phyloP scores from a whole-genome alignment of 2,797 vertebrate species.

The Mycteria americana region DNA sequence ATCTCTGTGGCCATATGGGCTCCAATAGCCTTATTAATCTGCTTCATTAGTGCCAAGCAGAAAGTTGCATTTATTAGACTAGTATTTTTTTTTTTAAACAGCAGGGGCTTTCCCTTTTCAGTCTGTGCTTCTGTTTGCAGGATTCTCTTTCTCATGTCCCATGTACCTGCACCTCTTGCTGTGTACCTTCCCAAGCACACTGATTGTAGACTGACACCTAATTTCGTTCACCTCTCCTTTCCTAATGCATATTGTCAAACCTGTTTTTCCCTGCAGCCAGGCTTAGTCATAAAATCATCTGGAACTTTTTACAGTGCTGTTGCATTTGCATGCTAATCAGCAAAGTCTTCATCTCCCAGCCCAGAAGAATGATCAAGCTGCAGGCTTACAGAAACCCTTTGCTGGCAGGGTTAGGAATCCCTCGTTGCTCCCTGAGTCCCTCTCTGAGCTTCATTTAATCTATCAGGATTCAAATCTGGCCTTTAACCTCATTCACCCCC shows the following conservation, averaged over 20 bases:
- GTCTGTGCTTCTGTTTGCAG: background rate
- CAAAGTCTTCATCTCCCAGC: background rate
- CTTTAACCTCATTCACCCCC: background rate
- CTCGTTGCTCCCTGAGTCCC: background rate
- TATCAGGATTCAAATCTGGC: conserved; percentile 38
- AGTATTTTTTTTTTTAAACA: background rate
- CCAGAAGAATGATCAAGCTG: background rate
- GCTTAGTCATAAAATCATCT: conserved; percentile 15
- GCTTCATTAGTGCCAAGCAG: conserved; percentile 21
- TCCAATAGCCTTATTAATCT: conserved; percentile 2
- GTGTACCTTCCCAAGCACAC: background rate
- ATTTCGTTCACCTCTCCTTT: conserved; percentile 38
- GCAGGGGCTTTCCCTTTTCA: background rate
- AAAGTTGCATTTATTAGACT: conserved; percentile 26
- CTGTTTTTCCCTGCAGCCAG: conserved; percentile 8
- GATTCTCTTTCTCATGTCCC: background rate
- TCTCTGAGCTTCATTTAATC: conserved; percentile 30
- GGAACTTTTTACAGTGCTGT: background rate
- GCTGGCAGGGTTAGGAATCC: background rate
- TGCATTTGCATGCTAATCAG: conserved; percentile 42
- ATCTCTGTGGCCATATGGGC: background rate
- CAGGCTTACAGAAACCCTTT: background rate
- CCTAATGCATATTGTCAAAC: conserved; percentile 8
- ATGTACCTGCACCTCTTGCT: background rate
- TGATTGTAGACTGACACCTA: background rate